A percentile compares a stretch with the other conserved stretches of the same genome.
Evolutionary conservation across 2,888 invertebrate species (phyloP).

Genomic region (Chesias legatella): DNA sequence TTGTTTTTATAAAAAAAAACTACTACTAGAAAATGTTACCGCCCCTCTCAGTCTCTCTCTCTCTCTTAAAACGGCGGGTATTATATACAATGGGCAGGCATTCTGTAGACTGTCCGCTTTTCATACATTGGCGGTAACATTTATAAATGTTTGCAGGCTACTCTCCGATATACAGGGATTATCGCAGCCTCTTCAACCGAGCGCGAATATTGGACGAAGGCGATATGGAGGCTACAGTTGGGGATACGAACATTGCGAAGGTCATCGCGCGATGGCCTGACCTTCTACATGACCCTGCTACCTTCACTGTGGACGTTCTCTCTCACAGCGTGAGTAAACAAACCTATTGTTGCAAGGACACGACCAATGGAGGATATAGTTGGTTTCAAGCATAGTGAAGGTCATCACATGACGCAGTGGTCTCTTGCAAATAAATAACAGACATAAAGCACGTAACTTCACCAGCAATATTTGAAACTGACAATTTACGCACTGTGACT

Average conservation of each 20-base stretch:
- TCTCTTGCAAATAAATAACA: no score
- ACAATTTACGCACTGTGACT: no score
- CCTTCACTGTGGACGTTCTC: constrained; percentile 85
- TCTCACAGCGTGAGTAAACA: constrained; percentile 79
- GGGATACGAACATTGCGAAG: constrained; percentile 41
- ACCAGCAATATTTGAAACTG: no score
- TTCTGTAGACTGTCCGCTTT: no score
- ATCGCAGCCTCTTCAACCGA: constrained; percentile 44
- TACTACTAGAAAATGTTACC: no score
- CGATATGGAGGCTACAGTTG: constrained; percentile 37
- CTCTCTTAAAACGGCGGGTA: no score
- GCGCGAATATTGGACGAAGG: constrained; percentile 45
- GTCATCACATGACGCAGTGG: constrained; percentile 45
- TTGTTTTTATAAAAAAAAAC: no score
- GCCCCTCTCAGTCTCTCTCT: no score
- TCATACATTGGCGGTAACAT: no score
- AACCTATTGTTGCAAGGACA: constrained; percentile 43
- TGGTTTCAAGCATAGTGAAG: constrained; percentile 41
- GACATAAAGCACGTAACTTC: constrained; percentile 83
- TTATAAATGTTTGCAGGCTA: constrained; percentile 37
- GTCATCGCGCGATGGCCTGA: constrained; percentile 67
- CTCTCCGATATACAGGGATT: constrained; percentile 37
- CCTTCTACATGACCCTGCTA: constrained; percentile 83
- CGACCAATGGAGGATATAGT: constrained; percentile 35
- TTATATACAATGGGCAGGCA: no score